Evolutionary conservation across 1,140 invertebrate genomes (phyloP), one percentile per base, ranked within the genome.

Genomic region (Eueides isabella): DNA sequence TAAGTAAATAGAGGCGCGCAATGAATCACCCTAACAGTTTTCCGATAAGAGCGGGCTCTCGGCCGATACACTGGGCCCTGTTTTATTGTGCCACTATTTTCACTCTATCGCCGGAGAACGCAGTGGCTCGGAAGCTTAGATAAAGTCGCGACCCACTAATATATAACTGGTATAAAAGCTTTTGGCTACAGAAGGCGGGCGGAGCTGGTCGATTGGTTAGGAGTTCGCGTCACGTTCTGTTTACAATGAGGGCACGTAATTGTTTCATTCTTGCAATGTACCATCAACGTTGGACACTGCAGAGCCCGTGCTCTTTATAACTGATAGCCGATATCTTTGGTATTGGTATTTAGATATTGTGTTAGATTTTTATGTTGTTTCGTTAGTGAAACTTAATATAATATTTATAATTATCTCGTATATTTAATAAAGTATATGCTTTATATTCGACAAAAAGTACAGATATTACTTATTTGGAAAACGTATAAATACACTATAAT

Each of bases 71-170:
- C 80, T 85, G 79, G 80, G 80, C 78, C 81, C 83, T 87, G 86
- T 89, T 89, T 91, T 89, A 91, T 90, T 91, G 87, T 88, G 81
- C 80, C 75, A 88, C 83, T 91, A 91, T 89, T 91, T 91, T 85
- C 85, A 86, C 79, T 85, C 63, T 91, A 89, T 90, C 83, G 85
- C 83, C 74, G 77, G 80, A 78, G 82, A 85, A 87, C 81, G 83
- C 82, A 87, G 84, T 83, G 82, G 82, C 80, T 83, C 82, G 89
- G 88, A 91, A 90, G 88, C 86, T 91, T 69, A 84, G 89, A 90
- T 89, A 91, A 89, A 89, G 88, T 72, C 78, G 80, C 74, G 78
- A 74, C 67, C 67, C 72, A 74, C 61, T 80, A 82, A 82, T 76
- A 78, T 81, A 81, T 74, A 72, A 72, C 77, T 69, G 44, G 76